Evolutionary conservation across 2,888 invertebrate genomes (phyloP).

Genomic region (Eupithecia exiguata): DNA sequence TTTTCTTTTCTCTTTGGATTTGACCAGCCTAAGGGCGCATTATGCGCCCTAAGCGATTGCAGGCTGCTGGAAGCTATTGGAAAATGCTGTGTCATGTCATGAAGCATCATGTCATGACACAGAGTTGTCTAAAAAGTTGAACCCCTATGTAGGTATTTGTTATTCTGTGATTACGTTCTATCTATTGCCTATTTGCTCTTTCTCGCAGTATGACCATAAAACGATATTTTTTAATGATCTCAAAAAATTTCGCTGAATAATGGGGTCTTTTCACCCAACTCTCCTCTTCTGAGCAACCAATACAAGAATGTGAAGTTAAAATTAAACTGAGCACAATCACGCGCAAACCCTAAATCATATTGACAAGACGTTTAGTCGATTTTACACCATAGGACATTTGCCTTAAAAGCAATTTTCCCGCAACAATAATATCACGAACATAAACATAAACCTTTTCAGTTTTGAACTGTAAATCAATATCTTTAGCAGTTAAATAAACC

Average conservation of each 20-base stretch:
- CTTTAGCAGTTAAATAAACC: constrained; percentile 37
- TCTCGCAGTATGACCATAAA: not conserved
- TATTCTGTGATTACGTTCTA: too few species aligned
- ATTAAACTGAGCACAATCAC: constrained; percentile 7
- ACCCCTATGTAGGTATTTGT: too few species aligned
- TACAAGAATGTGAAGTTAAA: constrained; percentile 2
- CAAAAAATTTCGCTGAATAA: not conserved
- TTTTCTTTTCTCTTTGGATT: too few species aligned
- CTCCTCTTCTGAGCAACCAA: not conserved
- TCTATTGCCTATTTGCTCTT: not conserved
- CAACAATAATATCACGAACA: constrained; percentile 32
- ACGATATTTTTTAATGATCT: not conserved
- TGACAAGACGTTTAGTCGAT: constrained; percentile 16
- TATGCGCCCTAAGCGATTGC: too few species aligned
- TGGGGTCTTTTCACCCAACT: not conserved
- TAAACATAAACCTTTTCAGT: constrained; percentile 37
- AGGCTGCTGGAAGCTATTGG: too few species aligned
- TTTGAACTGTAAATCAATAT: constrained; percentile 43
- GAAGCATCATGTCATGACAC: too few species aligned
- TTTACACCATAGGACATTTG: constrained; percentile 7
- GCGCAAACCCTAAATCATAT: constrained; percentile 16
- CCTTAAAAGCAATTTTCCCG: constrained; percentile 15
- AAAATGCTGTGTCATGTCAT: too few species aligned
- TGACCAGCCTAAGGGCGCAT: too few species aligned
- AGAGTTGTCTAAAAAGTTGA: too few species aligned